Base-by-base conservation (phyloP, 1,140 invertebrate genomes). In the Stegodyphus dumicola region DNA sequence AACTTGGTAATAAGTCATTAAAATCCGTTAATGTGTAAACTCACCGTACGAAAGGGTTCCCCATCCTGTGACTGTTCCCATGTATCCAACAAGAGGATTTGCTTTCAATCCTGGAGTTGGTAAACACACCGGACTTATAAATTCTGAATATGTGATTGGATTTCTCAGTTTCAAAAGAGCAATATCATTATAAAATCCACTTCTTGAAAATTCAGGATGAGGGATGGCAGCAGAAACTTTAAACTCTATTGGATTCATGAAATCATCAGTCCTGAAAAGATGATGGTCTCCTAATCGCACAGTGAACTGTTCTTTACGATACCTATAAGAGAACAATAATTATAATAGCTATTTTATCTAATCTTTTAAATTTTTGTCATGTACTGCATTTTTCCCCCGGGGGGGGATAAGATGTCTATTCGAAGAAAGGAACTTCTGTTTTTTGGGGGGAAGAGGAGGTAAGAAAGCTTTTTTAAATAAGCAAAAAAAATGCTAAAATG, bases 11-110 rank as follows among this genome's bases (percentile, higher is more conserved):
- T 87, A 85, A 89, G 87, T 52, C 89, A 88, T 5, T 89, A 67
- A 6, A 80, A 53, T 7, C 87, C 87, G 52, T 79, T 87, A 5
- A 87, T 84, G 7, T 56, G 66, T 13, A 87, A 87, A 49, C 86
- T 80, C 84, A 88, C 89, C 89, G 77, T 91, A 91, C 49, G 89
- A 89, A 2, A 90, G 93, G 94, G 90, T 96, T 94, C 96, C 96
- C 96, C 96, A 98, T 51, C 96, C 96, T 15, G 96, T 95, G 0
- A 97, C 96, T 0, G 96, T 97, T 1, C 95, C 95, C 87, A 94
- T 93, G 89, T 93, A 92, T 3, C 95, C 95, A 33, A 94, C 93
- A 6, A 90, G 60, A 77, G 91, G 87, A 94, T 92, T 10, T 9
- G 84, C 48, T 64, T 69, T 80, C 7, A 86, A 66, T 78, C 77